Percentiles rank a stretch among this genome's conserved stretches.
Evolutionary conservation across 2,113 vertebrate species (phyloP).

Genomic region (Zosterops pallidus): DNA sequence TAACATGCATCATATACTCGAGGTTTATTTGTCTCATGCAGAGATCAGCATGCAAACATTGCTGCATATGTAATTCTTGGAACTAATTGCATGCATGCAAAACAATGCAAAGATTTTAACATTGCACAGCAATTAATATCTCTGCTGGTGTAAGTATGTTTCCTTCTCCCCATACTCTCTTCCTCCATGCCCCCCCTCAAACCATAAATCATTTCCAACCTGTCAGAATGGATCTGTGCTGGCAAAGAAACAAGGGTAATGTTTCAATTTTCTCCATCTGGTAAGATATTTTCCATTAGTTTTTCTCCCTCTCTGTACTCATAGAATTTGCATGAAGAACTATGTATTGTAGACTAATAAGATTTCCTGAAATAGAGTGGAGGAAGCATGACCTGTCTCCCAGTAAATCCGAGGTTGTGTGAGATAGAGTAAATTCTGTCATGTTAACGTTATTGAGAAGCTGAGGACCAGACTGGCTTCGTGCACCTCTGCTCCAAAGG

Average conservation of each 20-base stretch:
- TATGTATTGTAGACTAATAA: slow-evolving; percentile 64
- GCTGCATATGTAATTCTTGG: slow-evolving; percentile 62
- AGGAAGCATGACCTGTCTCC: slow-evolving; percentile 48
- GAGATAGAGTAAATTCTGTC: not conserved
- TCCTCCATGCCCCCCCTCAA: not conserved
- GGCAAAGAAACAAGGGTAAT: slow-evolving; percentile 80
- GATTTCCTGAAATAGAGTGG: slow-evolving; percentile 24
- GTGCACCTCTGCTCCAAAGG: not conserved
- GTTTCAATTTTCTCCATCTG: slow-evolving; percentile 84
- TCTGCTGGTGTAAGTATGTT: slow-evolving; percentile 70
- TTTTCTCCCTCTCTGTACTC: slow-evolving; percentile 67
- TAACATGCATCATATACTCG: slow-evolving; percentile 51
- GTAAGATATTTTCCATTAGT: slow-evolving; percentile 78
- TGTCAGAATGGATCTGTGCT: slow-evolving; percentile 81
- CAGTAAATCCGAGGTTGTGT: slow-evolving; percentile 43
- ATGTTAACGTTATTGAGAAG: not conserved
- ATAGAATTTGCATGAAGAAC: slow-evolving; percentile 74
- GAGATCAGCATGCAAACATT: slow-evolving; percentile 66
- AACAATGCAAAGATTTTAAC: slow-evolving; percentile 75
- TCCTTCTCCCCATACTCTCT: slow-evolving; percentile 15
- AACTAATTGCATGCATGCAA: slow-evolving; percentile 69
- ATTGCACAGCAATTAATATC: slow-evolving; percentile 71
- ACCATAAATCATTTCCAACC: slow-evolving; percentile 79
- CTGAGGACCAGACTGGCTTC: not conserved
- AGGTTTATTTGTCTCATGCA: slow-evolving; percentile 69